Evolutionary conservation across 2,888 invertebrate species (phyloP), one percentile per base, ranked within the genome.

Genomic region (Tinea pellionella): DNA sequence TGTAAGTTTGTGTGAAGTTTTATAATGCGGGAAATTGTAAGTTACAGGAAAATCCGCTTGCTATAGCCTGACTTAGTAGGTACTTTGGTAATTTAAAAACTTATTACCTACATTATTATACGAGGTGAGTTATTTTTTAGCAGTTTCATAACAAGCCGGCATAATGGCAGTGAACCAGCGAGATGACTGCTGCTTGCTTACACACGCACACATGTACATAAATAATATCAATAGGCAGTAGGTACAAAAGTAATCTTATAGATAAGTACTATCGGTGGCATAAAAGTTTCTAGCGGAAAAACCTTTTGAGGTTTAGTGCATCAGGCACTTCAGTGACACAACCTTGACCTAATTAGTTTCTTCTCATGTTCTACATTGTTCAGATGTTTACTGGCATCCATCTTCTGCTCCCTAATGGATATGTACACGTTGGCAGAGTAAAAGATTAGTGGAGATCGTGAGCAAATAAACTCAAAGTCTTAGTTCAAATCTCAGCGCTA

Each of bases 1-100:
- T 47, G 47, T 16, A 47, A 47, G 15, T 47, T 47, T 47, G 47
- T 47, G 47, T 47, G 47, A 16, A 47, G 47, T 47, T 47, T 16
- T 47, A 47, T 47, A 47, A 47, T 47, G 47, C 47, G 47, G 47
- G 47, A 47, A 47, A 47, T 47, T 47, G 47, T 47, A 47, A 47
- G 47, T 47, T 47, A 13, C 8, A 47, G 47, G 13, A 47, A 47
- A 37, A 37, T 37, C 37, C 37, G 37, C 37, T n/a, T 9, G 37
- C 37, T 9, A 37, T 37, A 37, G 37, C 2, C 24, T 37, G 37
- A 37, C 37, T 37, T 37, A 37, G 37, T 30, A 30, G 30, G 30
- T 2, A 37, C 37, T 37, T 37, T 37, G 37, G 37, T 37, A 12
- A 37, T 37, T 6, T 37, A 37, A 37, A 37, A 37, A 37, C 37